Base-by-base conservation (phyloP, 2,113 vertebrate species). In the Hirundichthys speculiger region DNA sequence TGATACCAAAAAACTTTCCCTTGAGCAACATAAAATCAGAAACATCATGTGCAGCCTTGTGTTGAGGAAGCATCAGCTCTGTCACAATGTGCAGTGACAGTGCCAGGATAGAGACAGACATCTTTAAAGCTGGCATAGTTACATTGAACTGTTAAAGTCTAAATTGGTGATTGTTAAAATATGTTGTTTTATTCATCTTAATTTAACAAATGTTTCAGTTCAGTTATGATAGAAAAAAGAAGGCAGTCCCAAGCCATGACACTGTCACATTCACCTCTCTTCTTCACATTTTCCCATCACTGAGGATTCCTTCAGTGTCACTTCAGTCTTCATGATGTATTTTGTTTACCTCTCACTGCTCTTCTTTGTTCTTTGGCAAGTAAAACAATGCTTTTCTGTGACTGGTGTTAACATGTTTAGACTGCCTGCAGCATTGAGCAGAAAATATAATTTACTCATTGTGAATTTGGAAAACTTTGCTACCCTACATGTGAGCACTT, bases 21-120 rank as follows among this genome's bases (percentile, higher is more conserved):
- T 7, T 5, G 27, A 61, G 58, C 43, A 16, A 47, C n/a, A 11
- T 22, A 38, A 48, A 10, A 18, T 24, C 38, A 25, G 6, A 51
- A 61, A 39, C 19, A 38, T 27, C 22, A 61, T 22, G 58, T 49
- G 30, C 58, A 39, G 58, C 58, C 25, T 47, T 48, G 56, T 59
- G 41, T 19, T 46, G 30, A 45, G 15, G 55, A 18, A 13, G 21
- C 13, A 38, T 60, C 27, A 21, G 13, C 47, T 39, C 34, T 42
- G 43, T 38, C 11, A 12, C 30, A 58, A n/a, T 18, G 62, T 20
- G 46, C 13, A 9, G 15, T 18, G 45, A 57, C 24, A 55, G 40
- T n/a, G 10, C 40, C 40, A 25, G 16, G 21, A 43, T 18, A 48
- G 19, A 45, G 25, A 52, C n/a, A 45, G 25, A 52, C n/a, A 40